phyloP scores from a whole-genome alignment of 2,888 invertebrate genomes.

The Chirona hameri region DNA sequence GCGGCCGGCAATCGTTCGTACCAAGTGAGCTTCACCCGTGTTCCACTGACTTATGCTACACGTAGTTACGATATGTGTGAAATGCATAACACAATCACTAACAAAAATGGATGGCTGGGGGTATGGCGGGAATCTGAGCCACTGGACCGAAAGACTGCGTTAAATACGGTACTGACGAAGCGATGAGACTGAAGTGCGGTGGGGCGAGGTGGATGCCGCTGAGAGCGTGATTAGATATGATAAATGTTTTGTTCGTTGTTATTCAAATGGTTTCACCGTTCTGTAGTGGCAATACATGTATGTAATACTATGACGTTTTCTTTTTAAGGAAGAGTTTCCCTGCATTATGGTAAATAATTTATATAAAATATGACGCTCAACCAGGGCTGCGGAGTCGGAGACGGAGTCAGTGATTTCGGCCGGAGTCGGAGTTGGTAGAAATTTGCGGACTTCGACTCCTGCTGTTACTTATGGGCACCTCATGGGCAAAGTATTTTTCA shows the following conservation, averaged over 20 bases:
- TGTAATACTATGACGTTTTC: neutral
- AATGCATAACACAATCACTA: neutral
- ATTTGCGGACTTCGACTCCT: too few species aligned
- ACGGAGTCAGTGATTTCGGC: too few species aligned
- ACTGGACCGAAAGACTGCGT: too few species aligned
- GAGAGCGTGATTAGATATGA: neutral
- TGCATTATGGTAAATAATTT: too few species aligned
- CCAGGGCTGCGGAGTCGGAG: too few species aligned
- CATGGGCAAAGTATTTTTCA: too few species aligned
- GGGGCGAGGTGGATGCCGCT: neutral
- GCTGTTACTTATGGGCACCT: too few species aligned
- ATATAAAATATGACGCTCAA: too few species aligned
- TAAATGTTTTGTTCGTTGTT: conserved; percentile 12
- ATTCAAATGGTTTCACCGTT: conserved; percentile 2
- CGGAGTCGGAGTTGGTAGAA: too few species aligned
- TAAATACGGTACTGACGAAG: neutral
- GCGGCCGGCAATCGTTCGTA: neutral
- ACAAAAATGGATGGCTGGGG: too few species aligned
- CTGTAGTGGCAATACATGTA: conserved; percentile 8
- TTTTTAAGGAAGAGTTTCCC: too few species aligned
- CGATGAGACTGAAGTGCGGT: neutral
- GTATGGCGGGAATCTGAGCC: too few species aligned
- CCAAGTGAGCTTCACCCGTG: neutral
- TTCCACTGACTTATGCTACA: neutral
- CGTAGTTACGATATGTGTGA: neutral